Evolutionary conservation across 2,888 invertebrate genomes (phyloP).

Genomic region (Chalcis sispes): DNA sequence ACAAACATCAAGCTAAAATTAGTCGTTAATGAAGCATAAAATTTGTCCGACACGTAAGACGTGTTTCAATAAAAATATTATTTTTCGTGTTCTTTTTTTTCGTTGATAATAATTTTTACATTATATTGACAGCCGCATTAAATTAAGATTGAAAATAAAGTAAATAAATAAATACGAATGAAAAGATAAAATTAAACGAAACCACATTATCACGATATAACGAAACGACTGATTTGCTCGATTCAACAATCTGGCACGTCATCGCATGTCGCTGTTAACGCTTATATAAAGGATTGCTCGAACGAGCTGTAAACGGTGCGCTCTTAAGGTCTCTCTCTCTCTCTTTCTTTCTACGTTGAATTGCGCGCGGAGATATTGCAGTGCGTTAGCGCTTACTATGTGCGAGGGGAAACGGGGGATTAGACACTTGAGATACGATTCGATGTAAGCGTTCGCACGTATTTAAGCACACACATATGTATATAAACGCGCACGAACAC

Average conservation of each 20-base stretch:
- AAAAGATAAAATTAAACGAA: not conserved
- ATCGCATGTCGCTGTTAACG: constrained; percentile 5
- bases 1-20: no score
- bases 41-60: no score
- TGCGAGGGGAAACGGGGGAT: not conserved
- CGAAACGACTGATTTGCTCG: constrained; percentile 11
- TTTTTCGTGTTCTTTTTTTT: no score
- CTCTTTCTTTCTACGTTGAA: no score
- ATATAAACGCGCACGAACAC: not conserved
- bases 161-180: not conserved
- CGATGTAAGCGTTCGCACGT: no score
- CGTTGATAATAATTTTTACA: no score
- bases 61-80: no score
- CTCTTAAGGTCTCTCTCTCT: constrained; percentile 12
- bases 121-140: no score
- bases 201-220: constrained; percentile 16
- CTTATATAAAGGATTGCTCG: constrained; percentile 10
- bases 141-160: no score
- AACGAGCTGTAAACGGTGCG: constrained; percentile 19
- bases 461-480: not conserved
- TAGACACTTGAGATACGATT: constrained; percentile 44
- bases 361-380: constrained; percentile 18
- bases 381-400: not conserved
- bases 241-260: constrained; percentile 13
- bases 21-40: no score